These are phyloP conservation scores for Drosophila rubida DNA, from an alignment of 2,888 invertebrate genomes.

Conservation along the genomic window DNA sequence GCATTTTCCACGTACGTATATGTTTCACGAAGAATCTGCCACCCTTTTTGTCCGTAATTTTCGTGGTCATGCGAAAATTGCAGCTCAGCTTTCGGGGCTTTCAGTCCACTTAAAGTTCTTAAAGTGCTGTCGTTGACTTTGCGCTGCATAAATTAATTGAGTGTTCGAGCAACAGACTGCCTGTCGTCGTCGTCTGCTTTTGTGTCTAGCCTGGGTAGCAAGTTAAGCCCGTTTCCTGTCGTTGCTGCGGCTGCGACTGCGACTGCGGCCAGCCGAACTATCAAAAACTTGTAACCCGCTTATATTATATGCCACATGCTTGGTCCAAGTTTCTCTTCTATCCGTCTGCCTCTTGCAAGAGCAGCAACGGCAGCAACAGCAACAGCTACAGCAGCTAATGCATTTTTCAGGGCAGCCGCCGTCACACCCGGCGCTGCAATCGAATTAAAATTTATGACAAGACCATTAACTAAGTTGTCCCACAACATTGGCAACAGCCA, in stretches of 20 bases:
- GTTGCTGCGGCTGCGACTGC: neutral
- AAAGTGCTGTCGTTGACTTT: constrained; percentile 42
- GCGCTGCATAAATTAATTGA: constrained; percentile 75
- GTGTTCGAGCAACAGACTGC: constrained; percentile 35
- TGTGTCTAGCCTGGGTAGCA: constrained; percentile 31
- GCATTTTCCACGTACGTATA: constrained; percentile 39
- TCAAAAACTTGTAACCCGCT: constrained; percentile 57
- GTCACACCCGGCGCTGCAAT: constrained; percentile 49
- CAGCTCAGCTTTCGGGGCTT: constrained; percentile 15
- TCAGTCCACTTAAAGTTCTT: constrained; percentile 44
- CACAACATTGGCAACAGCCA: constrained; percentile 49
- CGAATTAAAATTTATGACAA: constrained; percentile 81
- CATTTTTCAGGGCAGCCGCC: constrained; percentile 63
- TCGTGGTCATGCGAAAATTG: constrained; percentile 28
- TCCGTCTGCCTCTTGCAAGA: neutral
- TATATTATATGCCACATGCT: constrained; percentile 40
- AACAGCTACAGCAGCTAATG: constrained; percentile 46
- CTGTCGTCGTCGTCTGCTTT: constrained; percentile 20
- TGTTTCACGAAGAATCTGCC: neutral
- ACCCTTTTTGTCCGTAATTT: constrained; percentile 28
- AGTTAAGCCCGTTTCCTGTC: constrained; percentile 19
- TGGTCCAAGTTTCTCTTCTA: constrained; percentile 31
- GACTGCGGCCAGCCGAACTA: constrained; percentile 58
- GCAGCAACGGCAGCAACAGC: neutral
- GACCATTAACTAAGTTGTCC: constrained; percentile 77